phyloP scores from a whole-genome alignment of 2,797 vertebrate genomes.

The Brachyrhaphis roseni region DNA sequence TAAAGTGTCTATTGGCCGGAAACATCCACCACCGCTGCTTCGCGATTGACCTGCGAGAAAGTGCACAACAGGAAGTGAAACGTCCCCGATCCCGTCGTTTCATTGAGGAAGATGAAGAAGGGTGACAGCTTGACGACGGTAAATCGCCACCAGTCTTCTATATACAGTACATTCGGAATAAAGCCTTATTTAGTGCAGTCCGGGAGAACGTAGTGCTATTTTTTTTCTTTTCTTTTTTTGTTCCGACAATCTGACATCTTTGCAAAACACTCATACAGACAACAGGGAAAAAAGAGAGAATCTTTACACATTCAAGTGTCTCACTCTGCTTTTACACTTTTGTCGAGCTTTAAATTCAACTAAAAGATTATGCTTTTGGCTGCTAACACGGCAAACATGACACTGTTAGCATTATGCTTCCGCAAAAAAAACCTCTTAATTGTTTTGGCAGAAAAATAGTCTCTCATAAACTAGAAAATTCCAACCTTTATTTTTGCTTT shows the following conservation, averaged over 20 bases:
- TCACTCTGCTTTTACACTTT: slow-evolving; percentile 39
- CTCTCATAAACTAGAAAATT: not conserved
- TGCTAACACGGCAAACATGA: not conserved
- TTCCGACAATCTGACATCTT: slow-evolving; percentile 49
- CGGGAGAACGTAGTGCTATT: slow-evolving; percentile 62
- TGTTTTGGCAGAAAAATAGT: not conserved
- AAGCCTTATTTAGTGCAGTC: slow-evolving; percentile 79
- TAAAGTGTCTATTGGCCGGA: slow-evolving; percentile 26
- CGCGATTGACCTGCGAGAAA: slow-evolving; percentile 28
- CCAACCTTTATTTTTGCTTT: slow-evolving; percentile 16
- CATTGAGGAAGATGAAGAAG: slow-evolving; percentile 34
- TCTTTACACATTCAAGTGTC: slow-evolving; percentile 23
- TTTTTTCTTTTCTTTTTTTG: not conserved
- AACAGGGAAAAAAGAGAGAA: slow-evolving; percentile 24
- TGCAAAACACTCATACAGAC: slow-evolving; percentile 34
- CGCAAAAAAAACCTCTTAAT: slow-evolving; percentile 11
- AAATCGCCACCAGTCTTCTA: slow-evolving; percentile 56
- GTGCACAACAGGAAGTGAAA: slow-evolving; percentile 58
- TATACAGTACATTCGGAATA: slow-evolving; percentile 81
- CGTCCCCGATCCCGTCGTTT: slow-evolving; percentile 37
- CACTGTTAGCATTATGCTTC: not conserved
- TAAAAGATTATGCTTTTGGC: not conserved
- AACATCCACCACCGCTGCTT: slow-evolving; percentile 14
- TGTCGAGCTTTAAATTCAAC: slow-evolving; percentile 4
- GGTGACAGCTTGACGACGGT: slow-evolving; percentile 45